Percentiles rank a stretch among this genome's conserved stretches.
phyloP scores from a whole-genome alignment of 1,140 invertebrate species.

The Lamellibrachia luymesi region DNA sequence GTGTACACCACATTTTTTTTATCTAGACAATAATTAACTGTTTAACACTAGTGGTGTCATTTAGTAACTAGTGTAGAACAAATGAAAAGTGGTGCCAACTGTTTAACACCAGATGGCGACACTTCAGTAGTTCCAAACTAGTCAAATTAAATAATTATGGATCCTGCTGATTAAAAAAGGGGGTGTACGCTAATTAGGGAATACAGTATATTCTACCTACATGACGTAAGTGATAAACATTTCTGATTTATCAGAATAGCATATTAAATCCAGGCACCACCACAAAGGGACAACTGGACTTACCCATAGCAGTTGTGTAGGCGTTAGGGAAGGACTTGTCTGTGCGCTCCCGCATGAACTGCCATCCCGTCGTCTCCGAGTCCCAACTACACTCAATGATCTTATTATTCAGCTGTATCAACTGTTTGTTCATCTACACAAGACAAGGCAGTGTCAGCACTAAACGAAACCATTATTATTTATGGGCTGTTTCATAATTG shows the following conservation, averaged over 20 bases:
- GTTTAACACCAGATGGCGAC: background rate
- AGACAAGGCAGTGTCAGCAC: background rate
- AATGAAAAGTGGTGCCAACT: too few species aligned
- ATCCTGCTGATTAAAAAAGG: too few species aligned
- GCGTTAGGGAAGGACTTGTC: constrained; percentile 97
- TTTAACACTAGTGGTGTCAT: too few species aligned
- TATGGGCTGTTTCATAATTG: too few species aligned
- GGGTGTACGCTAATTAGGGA: too few species aligned
- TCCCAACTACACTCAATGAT: constrained; percentile 90
- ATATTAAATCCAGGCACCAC: background rate
- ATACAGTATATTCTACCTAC: background rate
- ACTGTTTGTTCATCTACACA: constrained; percentile 63
- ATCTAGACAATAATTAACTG: too few species aligned
- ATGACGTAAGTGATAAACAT: background rate
- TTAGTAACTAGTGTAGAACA: too few species aligned
- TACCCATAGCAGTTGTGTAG: constrained; percentile 76
- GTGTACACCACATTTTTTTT: too few species aligned
- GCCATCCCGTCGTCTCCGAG: constrained; percentile 71
- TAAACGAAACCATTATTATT: background rate
- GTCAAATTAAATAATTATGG: too few species aligned
- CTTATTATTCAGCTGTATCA: constrained; percentile 83
- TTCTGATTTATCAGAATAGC: background rate
- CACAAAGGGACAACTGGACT: constrained; percentile 20
- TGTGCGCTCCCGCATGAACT: constrained; percentile 91
- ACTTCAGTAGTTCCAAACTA: background rate